Evolutionary conservation across 2,113 vertebrate genomes (phyloP), one percentile per base, ranked within the genome.

Genomic region (Phalacrocorax pelagicus): DNA sequence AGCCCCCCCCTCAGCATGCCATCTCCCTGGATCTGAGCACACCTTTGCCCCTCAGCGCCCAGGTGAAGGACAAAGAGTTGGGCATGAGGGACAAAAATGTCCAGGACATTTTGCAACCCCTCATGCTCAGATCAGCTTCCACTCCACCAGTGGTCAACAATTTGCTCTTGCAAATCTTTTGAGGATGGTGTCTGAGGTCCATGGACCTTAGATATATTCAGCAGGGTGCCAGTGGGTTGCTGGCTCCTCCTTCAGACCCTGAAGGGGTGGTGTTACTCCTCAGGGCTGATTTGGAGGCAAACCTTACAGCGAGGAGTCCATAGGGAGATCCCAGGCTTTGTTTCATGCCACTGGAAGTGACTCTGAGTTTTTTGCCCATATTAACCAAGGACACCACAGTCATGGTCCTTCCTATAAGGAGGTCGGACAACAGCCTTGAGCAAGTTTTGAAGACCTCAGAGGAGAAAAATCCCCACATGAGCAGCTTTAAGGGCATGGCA

Each of bases 181-280:
- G 3, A 12, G n/a, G 27, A 2, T 15, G 15, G 19, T 12, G 36
- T 54, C 58, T 70, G 42, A 81, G 17, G 13, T 47, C 51, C 12
- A 2, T 5, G 20, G 21, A 32, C 12, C 12, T 73, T 36, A 18
- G 3, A 21, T 73, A 12, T 32, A 22, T n/a, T 55, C 15, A 40
- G 34, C n/a, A 58, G 16, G 30, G 21, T 49, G 3, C 3, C 16
- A 20, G 0, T 5, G 15, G 9, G 5, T 59, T 55, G 5, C 7
- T 78, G 38, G 7, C 5, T 75, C 49, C 42, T 91, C 32, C 32
- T 90, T 78, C n/a, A 32, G n/a, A 19, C 26, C 13, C 30, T 67
- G 32, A 67, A 69, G 20, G 12, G 12, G 3, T 66, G 23, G 1
- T 12, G 5, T 59, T 81, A 52, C 52, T 90, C 29, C 40, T 62